Base-by-base conservation (phyloP, 2,797 vertebrate genomes). In the Sebastiscus albofasciatus region DNA sequence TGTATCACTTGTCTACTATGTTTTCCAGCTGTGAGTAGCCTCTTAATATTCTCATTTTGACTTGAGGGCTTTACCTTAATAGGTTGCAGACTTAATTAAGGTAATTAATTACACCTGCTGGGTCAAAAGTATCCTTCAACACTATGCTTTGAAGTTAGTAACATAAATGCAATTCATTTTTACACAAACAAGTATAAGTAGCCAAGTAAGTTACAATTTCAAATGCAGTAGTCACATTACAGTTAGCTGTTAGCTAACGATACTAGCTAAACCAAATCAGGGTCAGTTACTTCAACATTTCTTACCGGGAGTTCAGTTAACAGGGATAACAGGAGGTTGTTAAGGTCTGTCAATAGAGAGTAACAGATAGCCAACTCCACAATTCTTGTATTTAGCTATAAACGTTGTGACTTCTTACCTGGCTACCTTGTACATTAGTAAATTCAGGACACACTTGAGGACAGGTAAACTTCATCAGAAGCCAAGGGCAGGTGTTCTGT, bases 361-460 rank as follows among this genome's bases (percentile, higher is more conserved):
- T 29, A 4, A 5, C 20, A 33, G 5, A 3, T 33, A 9, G 26
- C 26, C 6, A n/a, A 31, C 16, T 33, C 29, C 5, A 61, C 12
- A 11, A 33, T 54, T 22, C 29, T 27, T 13, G 12, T 58, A 58
- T 61, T 12, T n/a, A 54, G 10, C 52, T 9, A 22, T 59, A 29
- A 59, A 29, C 29, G 27, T 9, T 18, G 16, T 20, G 27, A 1
- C 14, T 29, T 29, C 4, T 31, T 18, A 31, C 27, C 14, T 8
- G 8, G 6, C 14, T 59, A 59, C 24, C 10, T 26, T 26, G 24
- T 24, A 24, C 24, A 24, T 24, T 24, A 24, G 10, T 20, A 27
- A 5, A n/a, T n/a, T 5, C 9, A 42, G 0, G n/a, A 22, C 16
- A 1, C 24, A 12, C 9, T 20, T 18, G 16, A 27, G 9, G 9